Evolutionary conservation across 1,140 invertebrate genomes (phyloP), one percentile per base, ranked within the genome.

Genomic region (Caerostris extrusa): DNA sequence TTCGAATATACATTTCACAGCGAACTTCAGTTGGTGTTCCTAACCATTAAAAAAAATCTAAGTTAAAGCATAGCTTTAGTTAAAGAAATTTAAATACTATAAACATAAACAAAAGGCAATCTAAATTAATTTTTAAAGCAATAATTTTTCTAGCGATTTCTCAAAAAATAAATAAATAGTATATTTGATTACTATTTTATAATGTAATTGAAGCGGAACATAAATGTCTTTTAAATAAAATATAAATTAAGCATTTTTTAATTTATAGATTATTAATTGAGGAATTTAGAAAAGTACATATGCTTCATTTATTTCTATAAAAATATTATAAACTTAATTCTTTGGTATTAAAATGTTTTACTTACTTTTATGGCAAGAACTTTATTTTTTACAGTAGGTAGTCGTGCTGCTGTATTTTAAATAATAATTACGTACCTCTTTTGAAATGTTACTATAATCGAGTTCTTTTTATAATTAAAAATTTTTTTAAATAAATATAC

Each of bases 1-100:
- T 97, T 67, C 96, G 95, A 56, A 97, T 96, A 95, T 96, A 96
- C 0, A 97, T 95, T 85, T 96, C 96, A 89, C 96, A 96, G 61
- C 95, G 95, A 3, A 97, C 96, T 10, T 95, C 95, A 0, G 96
- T 96, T 7, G 96, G 95, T 61, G 87, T 94, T 64, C 95, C 95
- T 95, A 77, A 77, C 71, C 71, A 77, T 77, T 77, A 77, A 50
- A 77, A 50, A 8, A 77, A 77, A 77, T 5, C 10, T 50, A 77
- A 77, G 3, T 50, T 77, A 5, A 77, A 50, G 53, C 34, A 77
- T 77, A 77, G 34, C 50, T 77, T 77, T 50, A 50, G 8, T 50
- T 53, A 50, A 77, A 10, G 8, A 3, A 77, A 67, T 12, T 77
- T 19, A 77, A 12, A 10, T 5, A 12, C 4, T 64, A 64, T 64